These are phyloP conservation scores for Leptodactylus fuscus DNA, from an alignment of 2,113 vertebrate species.

Conservation along the genomic window DNA sequence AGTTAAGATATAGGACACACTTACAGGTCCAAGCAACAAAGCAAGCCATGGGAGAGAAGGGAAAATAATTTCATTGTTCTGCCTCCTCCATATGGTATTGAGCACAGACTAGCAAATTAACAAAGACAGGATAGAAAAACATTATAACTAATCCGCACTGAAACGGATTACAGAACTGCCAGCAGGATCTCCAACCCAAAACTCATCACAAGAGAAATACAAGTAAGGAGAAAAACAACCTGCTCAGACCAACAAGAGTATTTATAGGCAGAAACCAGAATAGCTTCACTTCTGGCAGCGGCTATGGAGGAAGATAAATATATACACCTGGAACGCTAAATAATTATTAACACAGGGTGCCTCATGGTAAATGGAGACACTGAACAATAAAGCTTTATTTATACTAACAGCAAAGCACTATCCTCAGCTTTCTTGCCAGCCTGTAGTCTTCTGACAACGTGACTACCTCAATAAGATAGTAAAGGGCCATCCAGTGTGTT, in stretches of 20 bases:
- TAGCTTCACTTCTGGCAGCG: not conserved
- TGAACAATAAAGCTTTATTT: not conserved
- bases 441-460: too few species aligned
- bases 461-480: too few species aligned
- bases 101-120: conserved; percentile 49
- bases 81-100: conserved; percentile 47
- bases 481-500: too few species aligned
- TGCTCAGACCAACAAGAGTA: not conserved
- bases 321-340: not conserved
- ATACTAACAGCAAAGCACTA: not conserved
- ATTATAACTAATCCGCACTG: conserved; percentile 48
- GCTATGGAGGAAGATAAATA: not conserved
- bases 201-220: conserved; percentile 35
- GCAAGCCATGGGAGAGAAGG: conserved; percentile 1
- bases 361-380: not conserved
- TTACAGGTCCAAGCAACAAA: conserved; percentile 3
- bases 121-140: conserved; percentile 50
- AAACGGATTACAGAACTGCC: conserved; percentile 49
- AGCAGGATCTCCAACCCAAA: conserved; percentile 43
- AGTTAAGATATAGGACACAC: conserved; percentile 15
- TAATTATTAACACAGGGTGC: not conserved
- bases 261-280: not conserved
- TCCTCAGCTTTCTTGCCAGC: not conserved
- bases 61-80: conserved; percentile 41
- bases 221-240: not conserved